Percentiles rank a stretch among this genome's conserved stretches.
Conservation (phyloP, 2,888 invertebrate genomes). For the Tipula helvola region DNA sequence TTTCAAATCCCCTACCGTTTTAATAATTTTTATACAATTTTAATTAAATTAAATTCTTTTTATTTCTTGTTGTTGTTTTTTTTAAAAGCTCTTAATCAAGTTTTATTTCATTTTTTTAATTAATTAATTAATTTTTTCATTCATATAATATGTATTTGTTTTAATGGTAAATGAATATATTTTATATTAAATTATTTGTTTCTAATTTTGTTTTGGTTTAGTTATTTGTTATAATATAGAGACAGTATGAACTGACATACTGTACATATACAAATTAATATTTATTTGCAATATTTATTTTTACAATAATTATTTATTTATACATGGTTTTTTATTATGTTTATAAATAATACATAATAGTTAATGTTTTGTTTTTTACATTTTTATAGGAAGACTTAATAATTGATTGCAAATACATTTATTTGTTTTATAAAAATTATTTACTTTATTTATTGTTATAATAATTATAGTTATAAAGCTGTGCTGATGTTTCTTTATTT, state of each 20-base stretch:
- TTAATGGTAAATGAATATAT: not conserved
- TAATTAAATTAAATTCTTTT: not conserved
- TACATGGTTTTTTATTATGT: not conserved
- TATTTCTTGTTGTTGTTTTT: not conserved
- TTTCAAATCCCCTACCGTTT: not conserved
- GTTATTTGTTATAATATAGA: not conserved
- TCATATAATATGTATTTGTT: not conserved
- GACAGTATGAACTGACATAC: not conserved
- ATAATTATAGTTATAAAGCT: not conserved
- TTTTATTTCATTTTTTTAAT: not conserved
- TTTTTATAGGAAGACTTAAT: constrained; percentile 7
- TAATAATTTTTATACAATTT: not conserved
- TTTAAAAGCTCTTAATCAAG: not conserved
- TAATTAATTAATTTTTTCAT: not conserved
- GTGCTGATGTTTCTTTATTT: not conserved
- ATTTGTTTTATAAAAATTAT: not conserved
- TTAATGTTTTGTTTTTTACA: not conserved
- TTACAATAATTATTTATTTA: not conserved
- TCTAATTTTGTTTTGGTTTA: not conserved
- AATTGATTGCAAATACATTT: constrained; percentile 7
- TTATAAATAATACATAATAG: not conserved
- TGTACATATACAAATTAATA: not conserved
- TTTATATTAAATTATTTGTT: not conserved
- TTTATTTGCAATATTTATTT: not conserved
- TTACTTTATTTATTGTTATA: not conserved